These are phyloP conservation scores for Thelaira solivaga DNA, from an alignment of 2,888 invertebrate species.

Conservation along the genomic window DNA sequence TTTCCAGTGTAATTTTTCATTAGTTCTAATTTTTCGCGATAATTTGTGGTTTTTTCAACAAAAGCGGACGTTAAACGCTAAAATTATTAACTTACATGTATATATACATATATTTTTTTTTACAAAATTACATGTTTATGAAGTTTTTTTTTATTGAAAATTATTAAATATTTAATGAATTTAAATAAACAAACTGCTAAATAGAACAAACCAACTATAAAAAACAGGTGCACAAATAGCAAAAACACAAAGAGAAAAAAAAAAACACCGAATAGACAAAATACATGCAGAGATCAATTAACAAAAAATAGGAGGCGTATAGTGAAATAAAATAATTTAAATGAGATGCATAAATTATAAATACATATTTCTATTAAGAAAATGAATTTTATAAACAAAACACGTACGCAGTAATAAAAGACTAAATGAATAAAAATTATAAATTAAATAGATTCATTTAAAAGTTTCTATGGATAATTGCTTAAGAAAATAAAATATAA, in stretches of 20 bases:
- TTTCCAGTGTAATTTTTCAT: conserved; percentile 37
- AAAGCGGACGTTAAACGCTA: neutral
- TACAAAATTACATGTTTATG: neutral
- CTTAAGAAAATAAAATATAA: conserved; percentile 23
- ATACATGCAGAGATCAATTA: conserved; percentile 8
- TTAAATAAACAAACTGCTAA: conserved; percentile 40
- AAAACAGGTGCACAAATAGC: conserved; percentile 57
- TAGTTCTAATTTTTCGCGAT: conserved; percentile 45
- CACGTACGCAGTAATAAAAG: conserved; percentile 39
- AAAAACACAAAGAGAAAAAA: conserved; percentile 17
- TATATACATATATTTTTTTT: neutral
- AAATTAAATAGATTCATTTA: neutral
- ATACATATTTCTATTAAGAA: conserved; percentile 12
- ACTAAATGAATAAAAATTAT: neutral
- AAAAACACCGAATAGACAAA: conserved; percentile 32
- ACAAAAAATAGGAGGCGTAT: conserved; percentile 51
- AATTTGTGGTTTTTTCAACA: conserved; percentile 13
- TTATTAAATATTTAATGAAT: neutral
- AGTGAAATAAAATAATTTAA: conserved; percentile 13
- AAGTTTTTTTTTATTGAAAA: too few relatives aligned
- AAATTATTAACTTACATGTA: neutral
- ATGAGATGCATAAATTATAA: conserved; percentile 49
- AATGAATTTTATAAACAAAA: conserved; percentile 48
- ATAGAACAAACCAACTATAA: conserved; percentile 24
- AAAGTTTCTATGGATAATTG: neutral